phyloP scores from a whole-genome alignment of 1,140 invertebrate species.

The Brachionus manjavacas region DNA sequence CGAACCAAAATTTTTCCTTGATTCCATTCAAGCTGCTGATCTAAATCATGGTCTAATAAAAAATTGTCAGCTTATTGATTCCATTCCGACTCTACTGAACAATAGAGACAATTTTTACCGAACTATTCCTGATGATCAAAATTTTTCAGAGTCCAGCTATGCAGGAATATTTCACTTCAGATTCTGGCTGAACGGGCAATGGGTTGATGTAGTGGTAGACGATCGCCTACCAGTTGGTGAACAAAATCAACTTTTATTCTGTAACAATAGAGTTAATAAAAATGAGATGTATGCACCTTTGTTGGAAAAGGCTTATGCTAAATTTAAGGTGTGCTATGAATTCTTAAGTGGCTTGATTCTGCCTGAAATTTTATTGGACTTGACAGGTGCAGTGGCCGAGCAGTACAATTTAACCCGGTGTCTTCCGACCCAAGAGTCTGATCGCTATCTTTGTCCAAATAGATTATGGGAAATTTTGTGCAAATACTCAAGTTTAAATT shows the following conservation, averaged over 20 bases:
- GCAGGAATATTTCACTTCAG: not conserved
- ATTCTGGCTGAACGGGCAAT: not conserved
- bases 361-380: not conserved
- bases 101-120: not conserved
- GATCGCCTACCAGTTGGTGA: not conserved
- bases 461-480: not conserved
- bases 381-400: not conserved
- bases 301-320: not conserved
- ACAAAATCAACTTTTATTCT: conserved; percentile 61
- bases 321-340: not conserved
- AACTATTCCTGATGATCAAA: conserved; percentile 50
- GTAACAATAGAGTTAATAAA: conserved; percentile 64
- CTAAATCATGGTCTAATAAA: not conserved
- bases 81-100: not conserved
- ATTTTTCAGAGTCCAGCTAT: conserved; percentile 44
- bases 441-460: not conserved
- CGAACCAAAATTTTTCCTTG: not conserved
- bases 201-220: not conserved
- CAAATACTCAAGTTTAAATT: not conserved
- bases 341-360: not conserved
- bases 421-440: not conserved
- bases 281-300: conserved; percentile 58
- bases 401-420: not conserved
- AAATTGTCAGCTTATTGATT: not conserved
- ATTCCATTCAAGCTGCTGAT: not conserved